Evolutionary conservation across 2,888 invertebrate species (phyloP).

Genomic region (Drosophila cracens): DNA sequence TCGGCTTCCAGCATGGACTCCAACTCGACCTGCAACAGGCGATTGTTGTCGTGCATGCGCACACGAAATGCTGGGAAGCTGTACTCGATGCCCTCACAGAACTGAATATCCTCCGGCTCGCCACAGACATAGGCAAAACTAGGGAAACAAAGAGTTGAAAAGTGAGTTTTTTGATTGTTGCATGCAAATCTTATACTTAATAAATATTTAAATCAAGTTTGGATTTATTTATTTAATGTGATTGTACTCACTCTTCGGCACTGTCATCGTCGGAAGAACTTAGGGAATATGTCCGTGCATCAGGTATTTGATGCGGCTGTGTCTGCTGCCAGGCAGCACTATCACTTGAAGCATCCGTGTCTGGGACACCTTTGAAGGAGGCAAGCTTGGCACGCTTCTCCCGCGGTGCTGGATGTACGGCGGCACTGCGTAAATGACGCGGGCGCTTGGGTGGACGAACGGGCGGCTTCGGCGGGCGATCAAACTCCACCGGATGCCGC

Average conservation of each 20-base stretch:
- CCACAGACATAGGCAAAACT: slow-evolving; percentile 80
- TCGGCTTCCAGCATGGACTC: slow-evolving; percentile 64
- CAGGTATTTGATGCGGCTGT: slow-evolving; percentile 24
- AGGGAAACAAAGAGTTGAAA: background rate
- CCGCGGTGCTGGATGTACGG: slow-evolving; percentile 79
- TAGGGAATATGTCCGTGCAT: slow-evolving; percentile 17
- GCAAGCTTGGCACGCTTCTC: slow-evolving; percentile 81
- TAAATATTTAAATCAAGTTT: background rate
- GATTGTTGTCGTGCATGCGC: slow-evolving; percentile 80
- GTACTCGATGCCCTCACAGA: slow-evolving; percentile 83
- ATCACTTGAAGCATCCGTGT: slow-evolving; percentile 16
- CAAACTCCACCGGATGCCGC: slow-evolving; percentile 82
- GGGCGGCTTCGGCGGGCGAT: slow-evolving; percentile 84
- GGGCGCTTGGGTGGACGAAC: slow-evolving; percentile 83
- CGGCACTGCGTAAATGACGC: slow-evolving; percentile 80
- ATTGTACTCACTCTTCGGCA: slow-evolving; percentile 50
- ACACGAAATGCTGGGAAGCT: slow-evolving; percentile 84
- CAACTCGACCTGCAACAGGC: slow-evolving; percentile 69
- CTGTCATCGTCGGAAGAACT: slow-evolving; percentile 57
- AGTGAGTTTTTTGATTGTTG: background rate
- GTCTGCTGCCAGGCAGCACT: slow-evolving; percentile 43
- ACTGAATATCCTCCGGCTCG: slow-evolving; percentile 73
- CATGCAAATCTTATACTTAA: background rate
- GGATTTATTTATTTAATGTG: fast-evolving
- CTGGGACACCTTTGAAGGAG: slow-evolving; percentile 37